Percentiles rank a stretch among this genome's conserved stretches.
Evolutionary conservation across 2,113 vertebrate species (phyloP).

Genomic region (Cathartes aura): DNA sequence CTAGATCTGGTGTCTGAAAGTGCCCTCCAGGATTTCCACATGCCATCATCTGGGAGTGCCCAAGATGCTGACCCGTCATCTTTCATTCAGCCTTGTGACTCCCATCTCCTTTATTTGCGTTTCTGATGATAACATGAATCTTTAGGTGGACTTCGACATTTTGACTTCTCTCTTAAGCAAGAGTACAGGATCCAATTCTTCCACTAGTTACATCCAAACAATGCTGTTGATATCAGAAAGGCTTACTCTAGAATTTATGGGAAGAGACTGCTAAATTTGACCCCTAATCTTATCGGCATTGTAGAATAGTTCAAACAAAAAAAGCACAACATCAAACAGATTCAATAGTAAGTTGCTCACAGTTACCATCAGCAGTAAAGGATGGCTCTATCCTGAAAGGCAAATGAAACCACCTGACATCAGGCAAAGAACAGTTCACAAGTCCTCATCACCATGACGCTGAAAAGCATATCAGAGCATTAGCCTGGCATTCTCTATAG

Average conservation of each 20-base stretch:
- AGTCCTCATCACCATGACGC: background rate
- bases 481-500: background rate
- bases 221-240: background rate
- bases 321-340: background rate
- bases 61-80: background rate
- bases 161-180: background rate
- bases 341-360: background rate
- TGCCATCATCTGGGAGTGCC: background rate
- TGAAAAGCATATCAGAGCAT: background rate
- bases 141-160: background rate
- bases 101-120: background rate
- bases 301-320: background rate
- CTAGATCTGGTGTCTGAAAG: background rate
- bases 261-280: background rate
- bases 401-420: background rate
- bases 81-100: background rate
- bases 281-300: background rate
- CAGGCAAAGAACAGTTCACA: background rate
- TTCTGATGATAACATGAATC: conserved; percentile 1
- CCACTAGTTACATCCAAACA: background rate
- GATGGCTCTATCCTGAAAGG: background rate
- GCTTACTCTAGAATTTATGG: background rate
- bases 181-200: background rate
- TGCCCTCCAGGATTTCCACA: background rate
- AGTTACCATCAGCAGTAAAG: background rate